Base-by-base conservation (phyloP, 2,888 invertebrate species). In the Leistus spinibarbis region DNA sequence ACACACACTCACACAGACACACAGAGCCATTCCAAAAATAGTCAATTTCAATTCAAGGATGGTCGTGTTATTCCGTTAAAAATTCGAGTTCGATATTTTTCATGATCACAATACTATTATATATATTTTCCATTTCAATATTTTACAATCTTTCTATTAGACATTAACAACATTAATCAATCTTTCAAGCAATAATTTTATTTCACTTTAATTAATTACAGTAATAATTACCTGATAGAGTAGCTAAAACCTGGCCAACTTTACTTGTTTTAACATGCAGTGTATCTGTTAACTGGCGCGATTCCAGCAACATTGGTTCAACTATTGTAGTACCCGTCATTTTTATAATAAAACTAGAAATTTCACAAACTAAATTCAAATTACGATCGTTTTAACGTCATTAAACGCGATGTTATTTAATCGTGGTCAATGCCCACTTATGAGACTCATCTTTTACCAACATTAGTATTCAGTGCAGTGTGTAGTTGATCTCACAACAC, bases 181-280 rank as follows among this genome's bases (percentile, higher is more conserved):
- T n/a, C n/a, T n/a, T n/a, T n/a, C n/a, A n/a, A n/a, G n/a, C n/a
- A n/a, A 27, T 7, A 27, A 7, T 27, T 4, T 7, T 27, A 7
- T 1, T 0, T 4, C 4, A 27, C 13, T 40, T 40, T 1, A 10
- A 40, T 10, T 4, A 10, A 2, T 40, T 40, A 24, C 24, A 24
- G 7, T 90, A 24, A 92, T 10, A 53, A 9, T 56, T 57, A 57
- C 57, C 57, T 57, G 57, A 57, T 10, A 57, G 10, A 19, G 57
- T 57, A 57, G 57, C 57, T 20, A 57, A 57, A 57, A 57, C 9
- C 20, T 57, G 57, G 1, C 57, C 57, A 19, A 57, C 16, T 57
- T 57, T 57, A 10, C 16, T 57, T 13, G 57, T n/a, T 0, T 7
- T 40, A 40, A n/a, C n/a, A n/a, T n/a, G n/a, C n/a, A 1, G 40